Percentiles rank a stretch among this genome's conserved stretches.
These are phyloP conservation scores for Anomalospiza imberbis DNA, from an alignment of 2,797 vertebrate genomes.

Conservation along the genomic window DNA sequence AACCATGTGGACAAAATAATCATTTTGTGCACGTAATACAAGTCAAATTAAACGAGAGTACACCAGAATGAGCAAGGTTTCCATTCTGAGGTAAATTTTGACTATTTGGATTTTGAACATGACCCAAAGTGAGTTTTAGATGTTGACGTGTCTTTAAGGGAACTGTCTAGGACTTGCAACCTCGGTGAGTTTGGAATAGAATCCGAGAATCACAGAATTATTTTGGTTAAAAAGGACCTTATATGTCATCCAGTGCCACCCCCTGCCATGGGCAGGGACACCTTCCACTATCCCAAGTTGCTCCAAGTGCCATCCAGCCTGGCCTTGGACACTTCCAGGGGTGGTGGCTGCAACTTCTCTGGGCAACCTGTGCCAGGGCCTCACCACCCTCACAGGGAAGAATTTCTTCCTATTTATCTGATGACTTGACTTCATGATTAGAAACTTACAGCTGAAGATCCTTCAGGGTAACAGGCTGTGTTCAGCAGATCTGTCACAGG, in stretches of 20 bases:
- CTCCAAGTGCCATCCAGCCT: background rate
- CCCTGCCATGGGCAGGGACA: background rate
- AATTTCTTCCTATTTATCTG: background rate
- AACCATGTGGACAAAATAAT: background rate
- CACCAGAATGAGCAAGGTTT: background rate
- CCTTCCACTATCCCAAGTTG: fast-evolving
- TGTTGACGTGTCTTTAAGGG: background rate
- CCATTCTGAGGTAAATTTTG: background rate
- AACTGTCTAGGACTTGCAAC: background rate
- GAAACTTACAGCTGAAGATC: background rate
- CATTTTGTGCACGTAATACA: fast-evolving
- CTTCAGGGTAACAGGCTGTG: background rate
- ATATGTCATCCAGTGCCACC: fast-evolving
- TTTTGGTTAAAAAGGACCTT: background rate
- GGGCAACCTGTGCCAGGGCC: fast-evolving
- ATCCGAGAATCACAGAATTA: background rate
- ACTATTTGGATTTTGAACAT: background rate
- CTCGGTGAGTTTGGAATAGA: fast-evolving
- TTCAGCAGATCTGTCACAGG: background rate
- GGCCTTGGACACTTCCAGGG: background rate
- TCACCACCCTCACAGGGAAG: background rate
- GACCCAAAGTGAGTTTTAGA: background rate
- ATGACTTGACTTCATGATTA: background rate
- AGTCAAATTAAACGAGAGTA: background rate
- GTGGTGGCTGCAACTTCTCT: background rate